Evolutionary conservation across 2,113 vertebrate genomes (phyloP).

Genomic region (Hiodon alosoides): DNA sequence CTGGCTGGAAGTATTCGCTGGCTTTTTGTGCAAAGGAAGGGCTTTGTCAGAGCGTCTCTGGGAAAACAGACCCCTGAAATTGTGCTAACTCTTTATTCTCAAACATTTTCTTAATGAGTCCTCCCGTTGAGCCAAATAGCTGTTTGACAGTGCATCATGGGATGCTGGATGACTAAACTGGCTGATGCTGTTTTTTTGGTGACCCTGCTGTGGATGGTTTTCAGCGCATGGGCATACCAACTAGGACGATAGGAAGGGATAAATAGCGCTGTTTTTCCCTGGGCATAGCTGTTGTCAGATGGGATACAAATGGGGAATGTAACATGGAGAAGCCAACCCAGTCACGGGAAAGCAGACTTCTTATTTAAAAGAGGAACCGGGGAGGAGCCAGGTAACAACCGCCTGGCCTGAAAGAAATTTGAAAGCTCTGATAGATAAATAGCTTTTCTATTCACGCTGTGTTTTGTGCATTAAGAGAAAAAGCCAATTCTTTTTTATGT

Average conservation of each 20-base stretch:
- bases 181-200: neutral
- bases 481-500: neutral
- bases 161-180: slow-evolving; percentile 13
- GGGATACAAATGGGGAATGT: slow-evolving; percentile 54
- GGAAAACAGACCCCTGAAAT: slow-evolving; percentile 7
- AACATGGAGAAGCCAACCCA: slow-evolving; percentile 53
- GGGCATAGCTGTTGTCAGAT: slow-evolving; percentile 19
- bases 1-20: slow-evolving; percentile 1
- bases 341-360: slow-evolving; percentile 48
- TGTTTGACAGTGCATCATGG: slow-evolving; percentile 11
- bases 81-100: neutral
- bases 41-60: neutral
- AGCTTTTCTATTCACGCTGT: neutral
- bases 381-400: slow-evolving; percentile 53
- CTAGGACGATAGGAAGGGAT: neutral
- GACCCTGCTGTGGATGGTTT: neutral
- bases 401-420: neutral
- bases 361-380: slow-evolving; percentile 48
- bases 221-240: neutral
- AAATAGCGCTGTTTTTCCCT: neutral
- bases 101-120: neutral
- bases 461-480: neutral
- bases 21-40: neutral
- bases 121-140: slow-evolving; percentile 14
- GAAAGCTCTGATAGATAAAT: neutral